These are phyloP conservation scores for Branchinecta lynchi DNA, from an alignment of 1,140 invertebrate genomes.

Conservation along the genomic window DNA sequence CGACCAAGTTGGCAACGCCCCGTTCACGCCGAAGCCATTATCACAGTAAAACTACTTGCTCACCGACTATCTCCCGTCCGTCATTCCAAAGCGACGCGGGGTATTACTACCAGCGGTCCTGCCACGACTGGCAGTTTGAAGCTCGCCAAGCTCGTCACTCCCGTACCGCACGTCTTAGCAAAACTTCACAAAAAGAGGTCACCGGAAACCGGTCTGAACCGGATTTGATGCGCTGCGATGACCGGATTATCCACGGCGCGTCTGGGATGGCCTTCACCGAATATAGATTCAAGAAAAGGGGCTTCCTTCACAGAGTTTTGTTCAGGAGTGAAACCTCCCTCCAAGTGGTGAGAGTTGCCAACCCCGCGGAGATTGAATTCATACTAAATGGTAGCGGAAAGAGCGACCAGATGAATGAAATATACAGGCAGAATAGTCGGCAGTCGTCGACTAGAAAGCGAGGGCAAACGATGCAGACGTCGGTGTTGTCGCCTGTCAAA, in stretches of 20 bases:
- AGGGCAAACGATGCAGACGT: background rate
- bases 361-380: background rate
- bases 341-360: slow-evolving; percentile 11
- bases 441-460: too few species aligned
- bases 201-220: slow-evolving; percentile 13
- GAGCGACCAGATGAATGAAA: background rate
- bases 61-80: too few species aligned
- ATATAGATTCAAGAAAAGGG: slow-evolving; percentile 17
- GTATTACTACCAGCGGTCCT: background rate
- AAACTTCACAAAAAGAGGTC: background rate
- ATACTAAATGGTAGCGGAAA: background rate
- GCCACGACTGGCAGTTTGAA: background rate
- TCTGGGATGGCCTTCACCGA: slow-evolving; percentile 16
- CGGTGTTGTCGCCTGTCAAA: background rate
- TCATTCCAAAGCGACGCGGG: background rate
- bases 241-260: slow-evolving; percentile 13
- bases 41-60: too few species aligned
- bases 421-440: too few species aligned
- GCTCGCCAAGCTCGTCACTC: background rate
- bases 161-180: background rate
- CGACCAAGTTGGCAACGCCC: slow-evolving; percentile 8
- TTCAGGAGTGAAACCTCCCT: slow-evolving; percentile 21
- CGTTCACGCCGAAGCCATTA: background rate
- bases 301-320: slow-evolving; percentile 18
- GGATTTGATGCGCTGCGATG: slow-evolving; percentile 15